phyloP scores from a whole-genome alignment of 92 coral and sea anemone species.

The Hydrozoanthus gracilis region DNA sequence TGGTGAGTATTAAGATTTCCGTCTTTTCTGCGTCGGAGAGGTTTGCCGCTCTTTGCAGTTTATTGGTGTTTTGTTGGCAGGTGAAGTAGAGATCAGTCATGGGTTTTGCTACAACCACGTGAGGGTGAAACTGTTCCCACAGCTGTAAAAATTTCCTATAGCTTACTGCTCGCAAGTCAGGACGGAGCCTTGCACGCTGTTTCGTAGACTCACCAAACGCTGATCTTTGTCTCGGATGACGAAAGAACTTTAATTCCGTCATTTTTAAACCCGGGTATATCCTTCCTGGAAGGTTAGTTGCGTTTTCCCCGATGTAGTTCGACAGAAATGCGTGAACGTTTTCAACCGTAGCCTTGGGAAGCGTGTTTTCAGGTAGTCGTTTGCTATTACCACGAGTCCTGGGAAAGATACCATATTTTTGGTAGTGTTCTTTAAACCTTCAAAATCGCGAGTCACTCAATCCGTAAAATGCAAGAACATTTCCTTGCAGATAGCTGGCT shows the following conservation, averaged over 20 bases:
- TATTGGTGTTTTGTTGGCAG: slow-evolving; percentile 66
- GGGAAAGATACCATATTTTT: slow-evolving; percentile 43
- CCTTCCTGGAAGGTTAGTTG: slow-evolving; percentile 54
- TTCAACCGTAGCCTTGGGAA: slow-evolving; percentile 40
- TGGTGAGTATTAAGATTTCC: slow-evolving; percentile 52
- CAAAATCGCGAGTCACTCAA: slow-evolving; percentile 66
- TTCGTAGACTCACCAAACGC: slow-evolving; percentile 50
- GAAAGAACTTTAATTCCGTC: slow-evolving; percentile 26
- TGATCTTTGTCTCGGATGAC: slow-evolving; percentile 18
- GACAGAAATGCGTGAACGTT: slow-evolving; percentile 36
- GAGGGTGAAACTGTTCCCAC: slow-evolving; percentile 59
- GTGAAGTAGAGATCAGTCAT: slow-evolving; percentile 70
- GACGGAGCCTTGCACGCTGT: slow-evolving; percentile 49
- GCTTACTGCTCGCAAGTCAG: slow-evolving; percentile 56
- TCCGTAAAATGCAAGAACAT: slow-evolving; percentile 53
- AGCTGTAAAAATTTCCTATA: slow-evolving; percentile 55
- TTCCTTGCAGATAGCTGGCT: slow-evolving; percentile 55
- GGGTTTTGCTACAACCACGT: slow-evolving; percentile 67
- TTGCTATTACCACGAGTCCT: slow-evolving; percentile 53
- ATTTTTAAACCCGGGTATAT: slow-evolving; percentile 26
- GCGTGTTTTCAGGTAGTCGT: slow-evolving; percentile 44
- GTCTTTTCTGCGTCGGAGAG: slow-evolving; percentile 65
- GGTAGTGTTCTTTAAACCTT: slow-evolving; percentile 67
- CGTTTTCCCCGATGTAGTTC: slow-evolving; percentile 52
- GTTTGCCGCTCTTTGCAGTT: slow-evolving; percentile 64